Conservation (phyloP, 2,797 vertebrate genomes). For the Mus spretus region DNA sequence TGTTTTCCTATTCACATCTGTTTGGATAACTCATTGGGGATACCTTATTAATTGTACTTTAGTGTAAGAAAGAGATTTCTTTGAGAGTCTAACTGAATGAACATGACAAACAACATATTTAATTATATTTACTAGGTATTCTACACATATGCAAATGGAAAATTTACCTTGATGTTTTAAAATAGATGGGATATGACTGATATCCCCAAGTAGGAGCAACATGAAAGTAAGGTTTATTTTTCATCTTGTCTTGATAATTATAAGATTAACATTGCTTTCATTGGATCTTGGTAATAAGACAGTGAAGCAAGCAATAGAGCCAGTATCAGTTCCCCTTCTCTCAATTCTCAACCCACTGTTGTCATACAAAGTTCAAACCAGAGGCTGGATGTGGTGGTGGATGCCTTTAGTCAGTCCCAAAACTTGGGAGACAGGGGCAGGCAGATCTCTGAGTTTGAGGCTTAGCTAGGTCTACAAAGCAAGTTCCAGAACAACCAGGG, state of each 20-base stretch:
- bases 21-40: background rate
- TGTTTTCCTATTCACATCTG: constrained; percentile 56
- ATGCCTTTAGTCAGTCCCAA: background rate
- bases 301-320: constrained; percentile 11
- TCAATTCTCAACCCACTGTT: background rate
- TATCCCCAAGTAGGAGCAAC: constrained; percentile 60
- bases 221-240: background rate
- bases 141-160: constrained; percentile 37
- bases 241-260: constrained; percentile 40
- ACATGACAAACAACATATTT: constrained; percentile 36
- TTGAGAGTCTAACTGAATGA: constrained; percentile 8
- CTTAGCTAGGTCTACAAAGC: background rate
- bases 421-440: background rate
- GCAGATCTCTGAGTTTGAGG: background rate
- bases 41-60: background rate
- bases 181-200: constrained; percentile 31
- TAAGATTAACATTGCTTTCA: constrained; percentile 43
- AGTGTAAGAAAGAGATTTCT: constrained; percentile 29
- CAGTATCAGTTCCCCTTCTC: constrained; percentile 7
- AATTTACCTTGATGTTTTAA: constrained; percentile 40
- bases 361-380: constrained; percentile 38
- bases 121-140: background rate
- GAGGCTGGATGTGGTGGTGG: background rate
- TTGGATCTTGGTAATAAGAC: constrained; percentile 57
- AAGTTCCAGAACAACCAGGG: background rate